Evolutionary conservation across 2,113 vertebrate species (phyloP).

Genomic region (Proteles cristata): DNA sequence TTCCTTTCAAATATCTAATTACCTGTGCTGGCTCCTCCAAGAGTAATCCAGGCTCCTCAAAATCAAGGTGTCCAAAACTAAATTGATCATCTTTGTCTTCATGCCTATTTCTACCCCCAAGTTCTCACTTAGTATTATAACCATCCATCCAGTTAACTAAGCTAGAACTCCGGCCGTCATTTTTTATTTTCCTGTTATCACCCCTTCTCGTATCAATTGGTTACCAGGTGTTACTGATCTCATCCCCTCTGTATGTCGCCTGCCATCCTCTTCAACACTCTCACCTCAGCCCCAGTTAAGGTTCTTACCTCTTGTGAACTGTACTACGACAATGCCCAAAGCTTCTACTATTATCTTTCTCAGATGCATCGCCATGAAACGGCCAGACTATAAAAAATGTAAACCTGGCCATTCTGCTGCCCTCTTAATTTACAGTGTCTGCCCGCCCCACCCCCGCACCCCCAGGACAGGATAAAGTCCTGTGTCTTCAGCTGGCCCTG

Average conservation of each 20-base stretch:
- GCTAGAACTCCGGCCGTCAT: background rate
- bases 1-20: background rate
- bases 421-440: background rate
- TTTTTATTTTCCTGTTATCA: background rate
- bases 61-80: background rate
- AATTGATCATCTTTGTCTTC: background rate
- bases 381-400: background rate
- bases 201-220: background rate
- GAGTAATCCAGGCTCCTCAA: background rate
- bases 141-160: background rate
- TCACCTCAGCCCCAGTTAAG: background rate
- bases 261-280: background rate
- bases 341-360: background rate
- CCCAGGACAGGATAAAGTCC: background rate
- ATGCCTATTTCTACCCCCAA: background rate
- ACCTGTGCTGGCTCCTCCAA: background rate
- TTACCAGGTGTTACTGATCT: background rate
- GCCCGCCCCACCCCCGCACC: too few relatives aligned
- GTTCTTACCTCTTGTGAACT: background rate
- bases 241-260: background rate
- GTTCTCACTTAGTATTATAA: background rate
- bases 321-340: too few relatives aligned
- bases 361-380: background rate
- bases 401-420: background rate
- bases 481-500: background rate